These are phyloP conservation scores for Smutsia gigantea DNA, from an alignment of 2,797 vertebrate genomes.

Conservation along the genomic window DNA sequence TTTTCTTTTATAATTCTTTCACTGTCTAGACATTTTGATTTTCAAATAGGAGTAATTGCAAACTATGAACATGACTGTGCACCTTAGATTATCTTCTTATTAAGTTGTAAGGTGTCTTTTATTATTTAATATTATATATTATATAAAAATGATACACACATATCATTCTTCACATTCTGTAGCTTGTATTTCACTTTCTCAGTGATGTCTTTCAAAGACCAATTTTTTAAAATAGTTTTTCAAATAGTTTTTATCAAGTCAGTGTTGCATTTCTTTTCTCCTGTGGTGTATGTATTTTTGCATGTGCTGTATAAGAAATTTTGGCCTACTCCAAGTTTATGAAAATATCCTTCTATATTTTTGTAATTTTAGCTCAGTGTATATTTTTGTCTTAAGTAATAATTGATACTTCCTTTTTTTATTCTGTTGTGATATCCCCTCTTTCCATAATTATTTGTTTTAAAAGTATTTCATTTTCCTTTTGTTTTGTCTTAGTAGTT, in stretches of 20 bases:
- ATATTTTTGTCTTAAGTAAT: background rate
- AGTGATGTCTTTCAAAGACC: background rate
- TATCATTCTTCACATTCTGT: background rate
- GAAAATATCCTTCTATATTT: background rate
- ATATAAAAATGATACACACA: background rate
- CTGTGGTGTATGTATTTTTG: background rate
- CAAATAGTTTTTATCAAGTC: background rate
- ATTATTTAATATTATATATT: background rate
- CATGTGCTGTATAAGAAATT: background rate
- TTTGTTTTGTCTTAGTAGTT: background rate
- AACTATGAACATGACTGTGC: background rate
- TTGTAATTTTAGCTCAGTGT: background rate
- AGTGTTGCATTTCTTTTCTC: background rate
- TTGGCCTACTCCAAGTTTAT: background rate
- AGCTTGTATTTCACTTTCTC: background rate
- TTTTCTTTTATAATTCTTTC: constrained; percentile 6
- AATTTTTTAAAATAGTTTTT: background rate
- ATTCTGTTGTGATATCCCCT: background rate
- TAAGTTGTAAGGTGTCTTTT: background rate
- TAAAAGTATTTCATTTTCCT: background rate
- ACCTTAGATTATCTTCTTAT: background rate
- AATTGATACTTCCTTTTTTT: background rate
- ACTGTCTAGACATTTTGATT: background rate
- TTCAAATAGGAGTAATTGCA: background rate
- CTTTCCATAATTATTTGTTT: background rate